These are phyloP conservation scores for Caerostris darwini DNA, from an alignment of 1,140 invertebrate species.

Conservation along the genomic window DNA sequence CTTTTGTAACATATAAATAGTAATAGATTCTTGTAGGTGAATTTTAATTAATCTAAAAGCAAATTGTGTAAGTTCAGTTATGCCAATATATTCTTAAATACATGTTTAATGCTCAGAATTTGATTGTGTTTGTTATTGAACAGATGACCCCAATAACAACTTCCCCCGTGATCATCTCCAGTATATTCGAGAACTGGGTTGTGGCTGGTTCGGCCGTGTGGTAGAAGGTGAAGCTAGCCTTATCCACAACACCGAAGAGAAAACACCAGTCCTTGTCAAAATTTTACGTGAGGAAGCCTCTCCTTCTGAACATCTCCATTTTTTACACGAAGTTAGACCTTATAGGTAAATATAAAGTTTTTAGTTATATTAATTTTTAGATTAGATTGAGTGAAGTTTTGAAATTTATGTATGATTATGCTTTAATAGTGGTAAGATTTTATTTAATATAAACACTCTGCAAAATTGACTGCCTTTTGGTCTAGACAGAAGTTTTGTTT, in stretches of 20 bases:
- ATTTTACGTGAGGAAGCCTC: slow-evolving; percentile 88
- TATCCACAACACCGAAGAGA: slow-evolving; percentile 82
- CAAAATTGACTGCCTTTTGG: too few relatives aligned
- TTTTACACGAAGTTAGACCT: slow-evolving; percentile 87
- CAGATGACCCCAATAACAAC: slow-evolving; percentile 85
- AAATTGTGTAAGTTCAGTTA: too few relatives aligned
- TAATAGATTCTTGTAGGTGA: too few relatives aligned
- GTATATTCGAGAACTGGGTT: slow-evolving; percentile 91
- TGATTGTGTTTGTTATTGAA: slow-evolving; percentile 44
- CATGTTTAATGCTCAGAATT: too few relatives aligned
- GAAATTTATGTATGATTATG: neutral
- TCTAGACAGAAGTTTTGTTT: too few relatives aligned
- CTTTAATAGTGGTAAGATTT: neutral
- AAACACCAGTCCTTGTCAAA: slow-evolving; percentile 84
- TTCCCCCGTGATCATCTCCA: slow-evolving; percentile 90
- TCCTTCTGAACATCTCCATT: slow-evolving; percentile 86
- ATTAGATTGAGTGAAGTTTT: too few relatives aligned
- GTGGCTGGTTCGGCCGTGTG: slow-evolving; percentile 93
- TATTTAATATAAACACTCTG: too few relatives aligned
- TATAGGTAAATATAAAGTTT: slow-evolving; percentile 82
- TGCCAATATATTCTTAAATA: too few relatives aligned
- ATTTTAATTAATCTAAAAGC: too few relatives aligned
- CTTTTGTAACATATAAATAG: too few relatives aligned
- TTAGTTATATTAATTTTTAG: neutral
- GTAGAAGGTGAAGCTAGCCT: slow-evolving; percentile 88